Base-by-base conservation (phyloP, 2,113 vertebrate species). In the Prunella fulvescens region DNA sequence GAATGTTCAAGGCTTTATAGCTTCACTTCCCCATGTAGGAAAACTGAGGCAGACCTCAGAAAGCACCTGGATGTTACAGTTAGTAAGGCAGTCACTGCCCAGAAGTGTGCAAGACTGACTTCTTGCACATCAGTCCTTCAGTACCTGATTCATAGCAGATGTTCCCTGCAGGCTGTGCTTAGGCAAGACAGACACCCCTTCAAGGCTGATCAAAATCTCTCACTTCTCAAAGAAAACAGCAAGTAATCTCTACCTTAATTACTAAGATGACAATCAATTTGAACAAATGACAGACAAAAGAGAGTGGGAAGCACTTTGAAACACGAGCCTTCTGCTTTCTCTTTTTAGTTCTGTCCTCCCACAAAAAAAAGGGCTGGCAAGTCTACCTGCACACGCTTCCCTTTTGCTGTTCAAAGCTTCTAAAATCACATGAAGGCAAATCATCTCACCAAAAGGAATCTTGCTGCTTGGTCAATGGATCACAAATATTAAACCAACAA, bases 241-340 rank as follows among this genome's bases (percentile, higher is more conserved):
- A 71, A 94, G 57, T 72, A 90, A 88, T 72, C 73, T 87, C 86
- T 88, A 81, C 56, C 70, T 91, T 88, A 76, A 87, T 91, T 84
- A 81, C 47, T 67, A 76, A 76, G 31, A 70, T 40, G 86, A 81
- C 47, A 88, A 81, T 73, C 83, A 73, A 69, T n/a, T 20, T 65
- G 48, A 91, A 91, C n/a, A 93, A 87, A 72, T 61, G 37, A 90
- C 86, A 92, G 67, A 50, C 50, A 89, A 86, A 74, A 64, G 37
- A 77, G 81, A 87, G 70, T 92, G 73, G 91, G 57, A 87, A 87
- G 70, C 61, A 72, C 77, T 93, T 78, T 45, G 73, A 54, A 95
- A 82, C 66, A 47, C 0, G 2, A 95, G 79, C 61, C 45, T 90
- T 50, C 48, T 69, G 58, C 85, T 92, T 86, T 51, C 42, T 61